Evolutionary conservation across 2,113 vertebrate species (phyloP).

Genomic region (Atractosteus spatula): DNA sequence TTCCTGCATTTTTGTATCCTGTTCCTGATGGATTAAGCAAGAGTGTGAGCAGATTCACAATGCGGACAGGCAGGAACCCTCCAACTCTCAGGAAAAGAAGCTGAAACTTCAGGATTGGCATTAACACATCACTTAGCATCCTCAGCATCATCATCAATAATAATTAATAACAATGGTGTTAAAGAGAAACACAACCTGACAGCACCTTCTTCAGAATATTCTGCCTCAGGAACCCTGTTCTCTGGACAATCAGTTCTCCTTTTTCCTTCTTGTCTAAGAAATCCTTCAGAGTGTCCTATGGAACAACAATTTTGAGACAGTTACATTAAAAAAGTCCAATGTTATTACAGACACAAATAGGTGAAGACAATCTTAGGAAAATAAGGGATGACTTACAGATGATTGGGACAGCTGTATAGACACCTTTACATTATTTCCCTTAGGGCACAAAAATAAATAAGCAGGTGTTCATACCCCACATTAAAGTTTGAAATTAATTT

Average conservation of each 20-base stretch:
- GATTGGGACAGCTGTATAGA: too few relatives aligned
- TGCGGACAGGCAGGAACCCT: too few relatives aligned
- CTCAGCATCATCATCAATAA: neutral
- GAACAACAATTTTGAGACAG: neutral
- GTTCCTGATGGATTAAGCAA: too few relatives aligned
- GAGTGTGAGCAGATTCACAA: too few relatives aligned
- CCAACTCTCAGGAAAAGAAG: too few relatives aligned
- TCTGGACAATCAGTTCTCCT: conserved; percentile 80
- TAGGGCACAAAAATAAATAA: neutral
- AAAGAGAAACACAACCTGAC: neutral
- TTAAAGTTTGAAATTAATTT: too few relatives aligned
- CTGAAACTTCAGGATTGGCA: too few relatives aligned
- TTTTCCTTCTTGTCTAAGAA: conserved; percentile 69
- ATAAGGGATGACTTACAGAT: too few relatives aligned
- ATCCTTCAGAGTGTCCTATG: conserved; percentile 72
- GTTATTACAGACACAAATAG: neutral
- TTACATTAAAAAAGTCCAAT: neutral
- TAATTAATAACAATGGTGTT: neutral
- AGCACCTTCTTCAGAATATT: conserved; percentile 74
- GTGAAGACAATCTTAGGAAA: neutral
- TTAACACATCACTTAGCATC: neutral
- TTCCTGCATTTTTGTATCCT: too few relatives aligned
- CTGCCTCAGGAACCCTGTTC: conserved; percentile 59
- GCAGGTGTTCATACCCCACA: too few relatives aligned
- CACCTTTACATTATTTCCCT: neutral